Evolutionary conservation across 1,140 invertebrate species (phyloP).

Genomic region (Drosophila ananassae): DNA sequence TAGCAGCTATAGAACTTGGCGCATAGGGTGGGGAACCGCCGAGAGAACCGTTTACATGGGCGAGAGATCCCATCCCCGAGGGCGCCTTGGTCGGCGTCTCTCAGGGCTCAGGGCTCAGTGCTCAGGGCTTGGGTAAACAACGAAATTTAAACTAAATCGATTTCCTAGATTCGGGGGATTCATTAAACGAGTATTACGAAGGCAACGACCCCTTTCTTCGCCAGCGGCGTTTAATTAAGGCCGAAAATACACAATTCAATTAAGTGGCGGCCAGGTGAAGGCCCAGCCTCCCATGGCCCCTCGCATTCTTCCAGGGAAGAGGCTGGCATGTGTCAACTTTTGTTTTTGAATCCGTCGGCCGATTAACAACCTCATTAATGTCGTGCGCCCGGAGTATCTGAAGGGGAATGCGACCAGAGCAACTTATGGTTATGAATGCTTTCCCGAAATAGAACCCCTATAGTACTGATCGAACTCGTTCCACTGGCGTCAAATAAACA

Average conservation of each 20-base stretch:
- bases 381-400: constrained; percentile 26
- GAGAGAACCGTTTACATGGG: constrained; percentile 24
- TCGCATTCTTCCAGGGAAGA: background rate
- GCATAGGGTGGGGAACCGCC: constrained; percentile 9
- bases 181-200: constrained; percentile 64
- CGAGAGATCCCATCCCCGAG: constrained; percentile 1
- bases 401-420: constrained; percentile 13
- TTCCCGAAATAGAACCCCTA: constrained; percentile 33
- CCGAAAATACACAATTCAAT: constrained; percentile 53
- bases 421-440: constrained; percentile 53
- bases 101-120: constrained; percentile 10
- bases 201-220: constrained; percentile 60
- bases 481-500: constrained; percentile 56
- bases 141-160: constrained; percentile 50
- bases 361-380: constrained; percentile 75
- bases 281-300: background rate
- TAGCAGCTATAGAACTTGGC: constrained; percentile 21
- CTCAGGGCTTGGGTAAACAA: constrained; percentile 69
- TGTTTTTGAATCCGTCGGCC: constrained; percentile 40
- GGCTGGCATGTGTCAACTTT: constrained; percentile 63
- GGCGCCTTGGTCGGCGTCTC: background rate
- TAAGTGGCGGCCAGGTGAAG: constrained; percentile 16
- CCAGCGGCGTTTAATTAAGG: constrained; percentile 49
- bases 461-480: constrained; percentile 51
- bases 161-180: constrained; percentile 38